These are phyloP conservation scores for Penaeus monodon DNA, from an alignment of 2,888 invertebrate genomes.

Conservation along the genomic window DNA sequence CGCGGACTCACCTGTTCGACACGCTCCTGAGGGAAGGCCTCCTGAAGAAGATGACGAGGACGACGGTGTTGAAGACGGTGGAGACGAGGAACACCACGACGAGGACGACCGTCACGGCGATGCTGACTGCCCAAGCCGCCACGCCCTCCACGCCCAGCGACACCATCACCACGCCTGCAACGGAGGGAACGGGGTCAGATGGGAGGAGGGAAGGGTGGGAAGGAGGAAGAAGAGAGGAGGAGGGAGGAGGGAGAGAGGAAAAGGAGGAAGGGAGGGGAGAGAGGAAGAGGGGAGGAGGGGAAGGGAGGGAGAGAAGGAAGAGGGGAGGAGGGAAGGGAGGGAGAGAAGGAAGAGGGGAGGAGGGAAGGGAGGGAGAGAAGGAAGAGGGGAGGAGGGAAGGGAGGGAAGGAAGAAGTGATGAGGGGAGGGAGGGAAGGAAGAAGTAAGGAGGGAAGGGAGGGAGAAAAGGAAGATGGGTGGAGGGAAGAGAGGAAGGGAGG, in stretches of 20 bases:
- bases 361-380: too few relatives aligned
- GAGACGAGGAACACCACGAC: constrained; percentile 36
- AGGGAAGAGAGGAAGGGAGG: too few relatives aligned
- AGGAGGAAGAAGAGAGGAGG: background rate
- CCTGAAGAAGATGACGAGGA: constrained; percentile 53
- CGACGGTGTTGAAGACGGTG: constrained; percentile 42
- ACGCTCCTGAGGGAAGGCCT: constrained; percentile 35
- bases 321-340: background rate
- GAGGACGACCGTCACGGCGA: constrained; percentile 10
- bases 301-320: background rate
- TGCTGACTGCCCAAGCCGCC: constrained; percentile 34
- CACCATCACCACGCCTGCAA: constrained; percentile 52
- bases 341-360: too few relatives aligned
- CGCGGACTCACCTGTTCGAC: constrained; percentile 42
- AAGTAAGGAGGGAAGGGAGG: background rate
- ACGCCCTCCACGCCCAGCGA: constrained; percentile 42
- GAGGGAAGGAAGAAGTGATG: too few relatives aligned
- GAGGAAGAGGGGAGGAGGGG: too few relatives aligned
- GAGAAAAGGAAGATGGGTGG: too few relatives aligned
- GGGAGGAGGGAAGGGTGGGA: background rate
- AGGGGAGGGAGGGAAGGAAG: too few relatives aligned
- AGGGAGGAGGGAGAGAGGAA: background rate
- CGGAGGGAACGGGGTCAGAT: background rate
- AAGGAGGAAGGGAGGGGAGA: background rate
- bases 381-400: too few relatives aligned